phyloP scores from a whole-genome alignment of 2,113 vertebrate species.

The Percopsis transmontana region DNA sequence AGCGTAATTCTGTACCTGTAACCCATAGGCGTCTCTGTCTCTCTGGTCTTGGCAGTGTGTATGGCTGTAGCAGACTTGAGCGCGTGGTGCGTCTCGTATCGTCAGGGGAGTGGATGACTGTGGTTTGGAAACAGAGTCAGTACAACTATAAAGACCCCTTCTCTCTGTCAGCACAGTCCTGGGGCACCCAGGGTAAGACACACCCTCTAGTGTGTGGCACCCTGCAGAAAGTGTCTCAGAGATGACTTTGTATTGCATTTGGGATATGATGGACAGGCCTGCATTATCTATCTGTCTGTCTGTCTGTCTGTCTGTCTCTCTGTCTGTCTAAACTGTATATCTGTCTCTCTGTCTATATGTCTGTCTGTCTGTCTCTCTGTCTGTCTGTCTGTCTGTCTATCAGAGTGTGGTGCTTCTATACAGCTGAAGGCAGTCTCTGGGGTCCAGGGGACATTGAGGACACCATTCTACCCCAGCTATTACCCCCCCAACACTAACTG shows the following conservation, averaged over 20 bases:
- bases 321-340: not conserved
- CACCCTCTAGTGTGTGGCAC: not conserved
- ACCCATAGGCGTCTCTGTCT: not conserved
- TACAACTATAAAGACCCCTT: slow-evolving; percentile 90
- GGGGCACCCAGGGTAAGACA: slow-evolving; percentile 79
- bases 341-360: not conserved
- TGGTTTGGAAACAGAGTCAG: slow-evolving; percentile 92
- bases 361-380: not conserved
- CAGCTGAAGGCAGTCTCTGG: slow-evolving; percentile 73
- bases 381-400: slow-evolving; percentile 12
- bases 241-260: not conserved
- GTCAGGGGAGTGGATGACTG: slow-evolving; percentile 85
- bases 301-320: not conserved
- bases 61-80: slow-evolving; percentile 89
- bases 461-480: slow-evolving; percentile 92
- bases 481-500: slow-evolving; percentile 90
- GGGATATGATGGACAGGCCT: not conserved
- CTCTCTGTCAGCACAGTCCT: slow-evolving; percentile 79
- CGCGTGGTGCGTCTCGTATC: slow-evolving; percentile 83
- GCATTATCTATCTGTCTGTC: not conserved
- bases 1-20: not conserved
- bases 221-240: not conserved
- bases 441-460: slow-evolving; percentile 82
- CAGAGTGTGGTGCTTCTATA: slow-evolving; percentile 82
- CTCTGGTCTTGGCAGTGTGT: slow-evolving; percentile 74